Base-by-base conservation (phyloP, 2,888 invertebrate genomes). In the Eilema caniola region DNA sequence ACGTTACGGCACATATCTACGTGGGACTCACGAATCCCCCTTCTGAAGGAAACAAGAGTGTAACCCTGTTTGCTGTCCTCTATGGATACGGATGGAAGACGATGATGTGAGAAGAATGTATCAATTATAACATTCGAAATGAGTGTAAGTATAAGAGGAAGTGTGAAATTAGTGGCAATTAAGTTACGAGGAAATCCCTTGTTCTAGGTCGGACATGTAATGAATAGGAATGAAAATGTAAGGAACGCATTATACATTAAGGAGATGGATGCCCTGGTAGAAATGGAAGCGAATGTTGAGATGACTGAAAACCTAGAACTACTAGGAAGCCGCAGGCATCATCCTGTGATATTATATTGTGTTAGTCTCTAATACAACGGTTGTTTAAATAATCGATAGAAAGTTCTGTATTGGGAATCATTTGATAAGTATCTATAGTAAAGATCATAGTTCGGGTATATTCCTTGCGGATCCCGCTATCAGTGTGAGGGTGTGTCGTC, bases 401-500 rank as follows among this genome's bases (percentile, higher is more conserved):
- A 10, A 59, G 25, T 24, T 59, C 25, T 59, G 12, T 37, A 69
- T 67, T 70, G 70, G 59, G 69, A 70, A 62, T 70, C 70, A 75
- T 71, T 76, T 75, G 78, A 81, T 73, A 61, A 77, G 77, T 81
- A 84, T 77, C 75, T 56, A n/a, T 11, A 20, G 74, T 82, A 86
- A 89, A 89, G 85, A 89, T 87, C 88, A 92, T 92, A 90, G 93
- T 92, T 90, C 88, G 86, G 88, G 89, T 83, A 87, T 86, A 87
- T 86, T 89, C 88, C 85, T 89, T 86, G 86, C 83, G 86, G 87
- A 87, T 89, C 87, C 91, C 90, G 92, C 90, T 92, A 92, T 90
- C 85, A 88, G 86, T 86, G 87, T 85, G 85, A 84, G 90, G 94
- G 94, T 89, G 92, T 89, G 86, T 80, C 84, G 83, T 78, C 88